Evolutionary conservation across 2,113 vertebrate species (phyloP), one percentile per base, ranked within the genome.

Genomic region (Protomyctophum bolini): DNA sequence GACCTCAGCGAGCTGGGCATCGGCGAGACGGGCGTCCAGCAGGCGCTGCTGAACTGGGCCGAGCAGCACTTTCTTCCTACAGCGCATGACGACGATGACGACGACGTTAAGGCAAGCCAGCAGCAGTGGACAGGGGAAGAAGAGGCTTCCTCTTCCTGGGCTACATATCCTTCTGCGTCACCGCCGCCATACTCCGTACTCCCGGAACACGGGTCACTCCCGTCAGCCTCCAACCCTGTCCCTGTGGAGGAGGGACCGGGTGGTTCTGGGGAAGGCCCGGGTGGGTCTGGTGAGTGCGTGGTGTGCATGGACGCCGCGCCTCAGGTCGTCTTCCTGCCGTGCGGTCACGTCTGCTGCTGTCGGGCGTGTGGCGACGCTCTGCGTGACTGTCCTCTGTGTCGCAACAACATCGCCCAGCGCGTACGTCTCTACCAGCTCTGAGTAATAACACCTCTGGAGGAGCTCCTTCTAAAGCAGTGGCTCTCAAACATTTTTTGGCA

Each of bases 291-390:
- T 0, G 97, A 99, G 67, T 98, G 98, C 5, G 95, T 97, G 0
- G 96, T 98, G 73, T 98, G 97, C 88, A 93, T 99, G 95, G 98
- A 99, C 76, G 89, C 15, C 0, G 94, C 92, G 98, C 91, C 96
- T 48, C 95, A 96, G 87, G 82, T 94, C 68, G 87, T 99, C 87
- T 98, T 98, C 90, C 91, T 99, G 87, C 91, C 94, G 7, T 99
- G 98, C 0, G 97, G 96, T 48, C 98, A 99, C 0, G 95, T 97
- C 9, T 99, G 98, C 92, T 98, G 97, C 86, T 99, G 97, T 82
- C 93, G 88, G 81, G 76, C 72, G 9, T 99, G 98, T 90, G 95
- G 91, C 6, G 84, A 90, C 0, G 93, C 86, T 0, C 88, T 99
- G 77, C 93, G 45, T 51, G 83, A 80, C 10, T 98, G 98, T 57